phyloP scores from a whole-genome alignment of 23 tunicate genomes.

The Botrylloides violaceus region DNA sequence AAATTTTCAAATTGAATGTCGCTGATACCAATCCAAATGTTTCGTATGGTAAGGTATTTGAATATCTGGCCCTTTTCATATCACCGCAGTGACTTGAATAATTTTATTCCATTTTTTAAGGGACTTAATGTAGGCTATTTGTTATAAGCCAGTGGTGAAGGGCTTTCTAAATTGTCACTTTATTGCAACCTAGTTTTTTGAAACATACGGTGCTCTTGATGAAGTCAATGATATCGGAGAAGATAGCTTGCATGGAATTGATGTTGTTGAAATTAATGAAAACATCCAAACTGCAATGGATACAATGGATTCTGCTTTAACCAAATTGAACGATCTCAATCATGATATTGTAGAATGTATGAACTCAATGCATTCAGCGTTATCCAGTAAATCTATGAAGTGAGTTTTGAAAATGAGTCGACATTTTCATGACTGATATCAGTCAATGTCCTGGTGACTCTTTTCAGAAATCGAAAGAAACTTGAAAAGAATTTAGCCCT shows the following conservation, averaged over 20 bases:
- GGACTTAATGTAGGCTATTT: background rate
- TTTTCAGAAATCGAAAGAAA: conserved; percentile 47
- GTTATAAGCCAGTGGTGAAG: background rate
- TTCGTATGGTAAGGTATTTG: too few relatives aligned
- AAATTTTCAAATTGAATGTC: too few relatives aligned
- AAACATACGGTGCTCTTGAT: conserved; percentile 30
- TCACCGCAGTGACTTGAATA: too few relatives aligned
- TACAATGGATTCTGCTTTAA: conserved; percentile 47
- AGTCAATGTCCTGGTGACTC: background rate
- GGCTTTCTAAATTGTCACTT: background rate
- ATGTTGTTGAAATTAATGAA: conserved; percentile 29
- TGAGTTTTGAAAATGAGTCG: conserved; percentile 10
- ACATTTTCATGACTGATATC: background rate
- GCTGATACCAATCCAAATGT: too few relatives aligned
- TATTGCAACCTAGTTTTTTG: conserved; percentile 32
- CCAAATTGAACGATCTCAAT: conserved; percentile 33
- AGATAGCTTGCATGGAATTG: conserved; percentile 21
- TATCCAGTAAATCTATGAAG: conserved; percentile 58
- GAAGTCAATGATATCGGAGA: conserved; percentile 19
- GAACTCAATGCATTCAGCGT: conserved; percentile 38
- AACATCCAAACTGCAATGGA: conserved; percentile 43
- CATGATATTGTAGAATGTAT: conserved; percentile 48
- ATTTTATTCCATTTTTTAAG: background rate
- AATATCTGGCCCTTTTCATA: too few relatives aligned
- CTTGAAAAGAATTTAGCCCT: conserved; percentile 49